phyloP scores from a whole-genome alignment of 2,888 invertebrate species.

The Camponotus fellah region DNA sequence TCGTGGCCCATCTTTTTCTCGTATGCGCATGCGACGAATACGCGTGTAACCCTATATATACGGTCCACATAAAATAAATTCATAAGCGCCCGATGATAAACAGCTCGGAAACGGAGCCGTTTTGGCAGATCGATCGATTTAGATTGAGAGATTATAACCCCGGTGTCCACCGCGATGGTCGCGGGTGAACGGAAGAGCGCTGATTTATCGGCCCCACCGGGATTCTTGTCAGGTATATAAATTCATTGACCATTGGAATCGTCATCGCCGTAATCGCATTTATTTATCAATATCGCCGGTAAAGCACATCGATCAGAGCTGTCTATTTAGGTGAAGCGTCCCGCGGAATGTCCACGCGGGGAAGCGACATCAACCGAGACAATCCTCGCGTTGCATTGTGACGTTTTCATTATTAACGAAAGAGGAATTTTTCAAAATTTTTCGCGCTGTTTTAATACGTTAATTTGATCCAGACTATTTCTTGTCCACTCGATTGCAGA shows the following conservation, averaged over 20 bases:
- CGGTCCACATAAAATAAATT: slow-evolving; percentile 73
- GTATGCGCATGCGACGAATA: slow-evolving; percentile 39
- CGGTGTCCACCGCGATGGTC: slow-evolving; percentile 57
- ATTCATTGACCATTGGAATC: slow-evolving; percentile 77
- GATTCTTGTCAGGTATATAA: slow-evolving; percentile 76
- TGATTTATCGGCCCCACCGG: slow-evolving; percentile 72
- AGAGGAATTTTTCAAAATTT: neutral
- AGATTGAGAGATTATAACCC: slow-evolving; percentile 83
- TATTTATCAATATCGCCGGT: slow-evolving; percentile 77
- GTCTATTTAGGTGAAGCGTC: slow-evolving; percentile 73
- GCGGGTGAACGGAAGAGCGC: slow-evolving; percentile 40
- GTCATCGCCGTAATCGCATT: slow-evolving; percentile 78
- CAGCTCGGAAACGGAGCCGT: slow-evolving; percentile 79
- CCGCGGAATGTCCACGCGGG: slow-evolving; percentile 58
- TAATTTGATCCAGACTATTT: neutral
- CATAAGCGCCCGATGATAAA: slow-evolving; percentile 76
- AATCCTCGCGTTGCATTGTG: neutral
- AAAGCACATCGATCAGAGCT: slow-evolving; percentile 74
- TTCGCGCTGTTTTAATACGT: neutral
- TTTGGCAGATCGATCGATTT: slow-evolving; percentile 83
- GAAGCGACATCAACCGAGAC: slow-evolving; percentile 36
- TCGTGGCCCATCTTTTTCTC: slow-evolving; percentile 67
- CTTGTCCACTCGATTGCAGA: neutral
- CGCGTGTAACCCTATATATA: slow-evolving; percentile 41
- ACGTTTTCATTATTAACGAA: slow-evolving; percentile 23